These are phyloP conservation scores for Globodera rostochiensis DNA, from an alignment of 1,140 invertebrate genomes.

Conservation along the genomic window DNA sequence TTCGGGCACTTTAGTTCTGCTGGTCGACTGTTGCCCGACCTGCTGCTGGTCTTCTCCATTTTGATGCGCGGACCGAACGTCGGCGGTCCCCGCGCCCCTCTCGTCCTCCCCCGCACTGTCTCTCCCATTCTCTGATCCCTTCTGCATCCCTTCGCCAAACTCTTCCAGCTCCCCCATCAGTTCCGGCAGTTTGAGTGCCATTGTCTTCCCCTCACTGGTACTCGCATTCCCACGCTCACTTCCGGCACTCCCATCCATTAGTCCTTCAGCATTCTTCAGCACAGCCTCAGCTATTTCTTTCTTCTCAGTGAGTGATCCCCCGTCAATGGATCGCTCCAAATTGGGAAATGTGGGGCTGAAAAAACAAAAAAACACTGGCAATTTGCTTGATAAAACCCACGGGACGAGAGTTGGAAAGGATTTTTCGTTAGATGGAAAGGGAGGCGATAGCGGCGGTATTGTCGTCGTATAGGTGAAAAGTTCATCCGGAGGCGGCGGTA, in stretches of 20 bases:
- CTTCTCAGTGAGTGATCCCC: neutral
- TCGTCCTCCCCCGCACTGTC: slow-evolving; percentile 26
- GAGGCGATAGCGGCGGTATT: neutral
- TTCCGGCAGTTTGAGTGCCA: slow-evolving; percentile 3
- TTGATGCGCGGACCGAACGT: too few species aligned
- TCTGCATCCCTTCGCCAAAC: neutral
- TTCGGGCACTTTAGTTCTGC: neutral
- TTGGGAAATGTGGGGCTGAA: neutral
- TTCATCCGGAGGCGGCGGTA: neutral
- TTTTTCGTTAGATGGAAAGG: neutral
- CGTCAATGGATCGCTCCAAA: slow-evolving; percentile 12
- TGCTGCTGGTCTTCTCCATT: neutral
- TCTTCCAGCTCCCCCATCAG: slow-evolving; percentile 24
- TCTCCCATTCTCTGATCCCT: neutral
- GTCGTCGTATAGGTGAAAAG: neutral
- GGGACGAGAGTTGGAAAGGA: slow-evolving; percentile 17
- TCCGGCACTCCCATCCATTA: slow-evolving; percentile 12
- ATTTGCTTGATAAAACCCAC: neutral
- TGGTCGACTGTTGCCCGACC: neutral
- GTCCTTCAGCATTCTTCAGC: neutral
- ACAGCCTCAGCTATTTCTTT: slow-evolving; percentile 15
- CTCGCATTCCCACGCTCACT: neutral
- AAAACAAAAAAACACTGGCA: neutral
- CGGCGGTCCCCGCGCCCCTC: neutral
- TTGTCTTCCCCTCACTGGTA: neutral